These are phyloP conservation scores for Flexamia atlantica DNA, from an alignment of 2,888 invertebrate species.

Conservation along the genomic window DNA sequence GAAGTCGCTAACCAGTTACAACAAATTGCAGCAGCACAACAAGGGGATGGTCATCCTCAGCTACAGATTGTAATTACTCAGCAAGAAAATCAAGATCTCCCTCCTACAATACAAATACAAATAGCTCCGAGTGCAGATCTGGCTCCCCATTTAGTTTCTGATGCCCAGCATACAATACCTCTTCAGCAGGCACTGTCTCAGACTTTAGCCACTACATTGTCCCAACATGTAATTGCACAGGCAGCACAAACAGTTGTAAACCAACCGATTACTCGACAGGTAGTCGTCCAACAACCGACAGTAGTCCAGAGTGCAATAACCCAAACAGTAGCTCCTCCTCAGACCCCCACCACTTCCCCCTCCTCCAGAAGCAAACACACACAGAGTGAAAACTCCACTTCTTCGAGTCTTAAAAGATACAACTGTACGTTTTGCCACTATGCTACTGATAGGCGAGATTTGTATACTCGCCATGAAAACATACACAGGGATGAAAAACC, in stretches of 20 bases:
- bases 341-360: conserved; percentile 26
- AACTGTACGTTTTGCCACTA: conserved; percentile 93
- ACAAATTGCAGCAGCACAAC: conserved; percentile 57
- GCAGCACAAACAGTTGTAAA: conserved; percentile 27
- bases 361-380: conserved; percentile 50
- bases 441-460: conserved; percentile 93
- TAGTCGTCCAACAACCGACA: conserved; percentile 48
- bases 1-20: conserved; percentile 48
- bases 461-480: conserved; percentile 95
- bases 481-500: conserved; percentile 96
- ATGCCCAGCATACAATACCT: conserved; percentile 39
- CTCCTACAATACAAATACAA: conserved; percentile 52
- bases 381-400: conserved; percentile 39
- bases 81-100: conserved; percentile 53
- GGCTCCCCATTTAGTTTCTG: conserved; percentile 36
- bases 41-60: conserved; percentile 42
- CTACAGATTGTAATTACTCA: conserved; percentile 52
- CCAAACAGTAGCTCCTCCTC: conserved; percentile 42
- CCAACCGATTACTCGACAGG: conserved; percentile 46
- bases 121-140: conserved; percentile 40
- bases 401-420: conserved; percentile 81
- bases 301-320: conserved; percentile 41
- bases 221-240: conserved; percentile 42
- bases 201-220: conserved; percentile 19
- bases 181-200: conserved; percentile 48